A percentile compares a stretch with the other conserved stretches of the same genome.
These are phyloP conservation scores for Bradysia coprophila DNA, from an alignment of 1,140 invertebrate genomes.

Conservation along the genomic window DNA sequence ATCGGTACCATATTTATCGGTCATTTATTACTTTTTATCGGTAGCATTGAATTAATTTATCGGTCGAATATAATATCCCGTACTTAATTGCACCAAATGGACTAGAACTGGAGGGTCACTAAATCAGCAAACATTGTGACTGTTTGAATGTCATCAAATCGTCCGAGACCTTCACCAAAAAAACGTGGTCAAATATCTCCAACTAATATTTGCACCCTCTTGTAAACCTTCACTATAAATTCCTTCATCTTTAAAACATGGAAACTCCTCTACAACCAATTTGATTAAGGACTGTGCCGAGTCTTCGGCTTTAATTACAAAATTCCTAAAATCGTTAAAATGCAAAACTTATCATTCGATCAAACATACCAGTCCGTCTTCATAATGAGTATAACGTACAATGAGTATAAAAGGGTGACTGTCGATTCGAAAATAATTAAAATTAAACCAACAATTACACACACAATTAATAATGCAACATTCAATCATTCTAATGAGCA, in stretches of 20 bases:
- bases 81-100: constrained; percentile 72
- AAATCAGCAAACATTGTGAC: constrained; percentile 95
- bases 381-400: too few relatives aligned
- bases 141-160: constrained; percentile 70
- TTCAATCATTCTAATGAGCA: too few relatives aligned
- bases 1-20: too few relatives aligned
- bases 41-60: too few relatives aligned
- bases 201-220: constrained; percentile 86
- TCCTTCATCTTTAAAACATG: constrained; percentile 69
- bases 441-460: too few relatives aligned
- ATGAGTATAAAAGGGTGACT: too few relatives aligned
- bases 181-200: constrained; percentile 86
- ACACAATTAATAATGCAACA: too few relatives aligned
- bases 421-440: too few relatives aligned
- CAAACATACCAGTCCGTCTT: too few relatives aligned
- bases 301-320: constrained; percentile 46
- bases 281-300: constrained; percentile 59
- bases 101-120: constrained; percentile 82
- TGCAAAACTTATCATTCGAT: too few relatives aligned
- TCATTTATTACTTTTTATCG: too few relatives aligned
- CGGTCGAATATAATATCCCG: too few relatives aligned
- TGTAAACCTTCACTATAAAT: constrained; percentile 59
- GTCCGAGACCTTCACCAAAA: constrained; percentile 51
- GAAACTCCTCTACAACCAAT: constrained; percentile 64
- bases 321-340: constrained; percentile 77